Conservation (phyloP, 2,888 invertebrate species). For the Ferdinandea cuprea region DNA sequence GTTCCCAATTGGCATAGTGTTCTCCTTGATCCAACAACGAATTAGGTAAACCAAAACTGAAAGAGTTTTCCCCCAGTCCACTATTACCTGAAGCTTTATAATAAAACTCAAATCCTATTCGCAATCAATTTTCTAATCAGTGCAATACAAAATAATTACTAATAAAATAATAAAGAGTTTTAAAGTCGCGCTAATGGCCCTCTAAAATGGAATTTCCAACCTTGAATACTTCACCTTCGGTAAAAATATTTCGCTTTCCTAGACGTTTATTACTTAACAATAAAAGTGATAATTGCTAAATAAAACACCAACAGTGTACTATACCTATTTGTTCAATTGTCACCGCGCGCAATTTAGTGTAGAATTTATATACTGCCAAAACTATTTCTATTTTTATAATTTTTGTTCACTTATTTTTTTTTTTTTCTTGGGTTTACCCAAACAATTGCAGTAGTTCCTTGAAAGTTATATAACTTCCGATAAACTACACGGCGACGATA, state of each 20-base stretch:
- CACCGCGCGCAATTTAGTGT: constrained; percentile 29
- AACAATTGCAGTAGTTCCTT: constrained; percentile 51
- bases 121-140: not conserved
- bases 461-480: constrained; percentile 55
- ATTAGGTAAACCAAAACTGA: constrained; percentile 17
- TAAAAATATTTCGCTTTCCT: not conserved
- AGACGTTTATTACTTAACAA: constrained; percentile 19
- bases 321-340: constrained; percentile 20
- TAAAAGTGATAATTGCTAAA: constrained; percentile 22
- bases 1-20: constrained; percentile 26
- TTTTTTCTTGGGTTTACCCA: constrained; percentile 19
- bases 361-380: constrained; percentile 51
- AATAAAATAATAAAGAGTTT: not conserved
- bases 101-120: not conserved
- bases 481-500: not conserved
- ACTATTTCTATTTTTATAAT: constrained; percentile 52
- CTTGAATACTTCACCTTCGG: constrained; percentile 22
- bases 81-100: not conserved
- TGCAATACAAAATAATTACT: not conserved
- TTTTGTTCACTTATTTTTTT: not conserved
- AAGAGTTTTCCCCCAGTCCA: not conserved
- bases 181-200: constrained; percentile 8
- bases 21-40: not conserved
- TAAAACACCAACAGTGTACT: constrained; percentile 4
- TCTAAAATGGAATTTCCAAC: constrained; percentile 16